phyloP scores from a whole-genome alignment of 2,797 vertebrate genomes.

The Liparis tanakae region DNA sequence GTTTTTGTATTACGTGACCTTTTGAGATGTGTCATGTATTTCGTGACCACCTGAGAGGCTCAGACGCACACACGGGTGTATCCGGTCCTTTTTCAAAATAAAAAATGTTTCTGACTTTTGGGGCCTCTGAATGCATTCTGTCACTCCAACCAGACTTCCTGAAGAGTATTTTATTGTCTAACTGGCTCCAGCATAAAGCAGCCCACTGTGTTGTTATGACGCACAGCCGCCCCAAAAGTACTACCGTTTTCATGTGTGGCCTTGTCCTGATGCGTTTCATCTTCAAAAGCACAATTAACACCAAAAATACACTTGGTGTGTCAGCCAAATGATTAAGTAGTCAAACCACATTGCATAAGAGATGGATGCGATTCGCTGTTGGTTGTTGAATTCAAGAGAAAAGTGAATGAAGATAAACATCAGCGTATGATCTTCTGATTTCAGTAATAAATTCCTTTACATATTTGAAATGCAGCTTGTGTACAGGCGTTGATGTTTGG shows the following conservation, averaged over 20 bases:
- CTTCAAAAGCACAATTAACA: neutral
- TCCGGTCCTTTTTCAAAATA: too few species aligned
- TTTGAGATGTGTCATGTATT: too few species aligned
- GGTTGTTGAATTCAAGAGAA: too few species aligned
- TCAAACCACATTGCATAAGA: neutral
- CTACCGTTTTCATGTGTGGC: neutral
- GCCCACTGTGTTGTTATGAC: neutral
- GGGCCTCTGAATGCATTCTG: neutral
- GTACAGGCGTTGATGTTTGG: constrained; percentile 10
- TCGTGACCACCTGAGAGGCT: too few species aligned
- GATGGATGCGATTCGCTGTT: too few species aligned
- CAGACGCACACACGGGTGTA: too few species aligned
- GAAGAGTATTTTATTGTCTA: neutral
- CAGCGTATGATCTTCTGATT: too few species aligned
- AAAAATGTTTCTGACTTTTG: neutral
- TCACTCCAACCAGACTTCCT: neutral
- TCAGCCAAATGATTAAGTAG: neutral
- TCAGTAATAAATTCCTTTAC: too few species aligned
- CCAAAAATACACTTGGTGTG: too few species aligned
- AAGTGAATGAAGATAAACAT: too few species aligned
- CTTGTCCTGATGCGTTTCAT: neutral
- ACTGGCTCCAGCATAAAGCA: neutral
- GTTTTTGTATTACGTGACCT: too few species aligned
- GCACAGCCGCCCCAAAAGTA: neutral
- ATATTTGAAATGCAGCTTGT: neutral